Evolutionary conservation across 2,113 vertebrate genomes (phyloP).

Genomic region (Salvelinus namaycush): DNA sequence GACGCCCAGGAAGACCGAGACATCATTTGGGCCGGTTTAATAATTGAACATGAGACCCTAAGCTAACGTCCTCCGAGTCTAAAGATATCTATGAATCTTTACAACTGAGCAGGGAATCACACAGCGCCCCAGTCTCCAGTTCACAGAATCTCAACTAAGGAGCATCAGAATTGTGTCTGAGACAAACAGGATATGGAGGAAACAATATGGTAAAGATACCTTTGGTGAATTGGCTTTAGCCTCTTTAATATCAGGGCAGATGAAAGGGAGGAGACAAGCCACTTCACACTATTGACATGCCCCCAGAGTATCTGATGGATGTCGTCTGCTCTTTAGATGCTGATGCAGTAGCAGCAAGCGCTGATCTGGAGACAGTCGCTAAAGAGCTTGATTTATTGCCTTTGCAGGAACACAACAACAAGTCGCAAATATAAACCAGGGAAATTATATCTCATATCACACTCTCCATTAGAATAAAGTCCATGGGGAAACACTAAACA

Average conservation of each 20-base stretch:
- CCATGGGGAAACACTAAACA: not conserved
- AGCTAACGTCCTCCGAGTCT: slow-evolving; percentile 25
- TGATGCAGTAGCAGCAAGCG: not conserved
- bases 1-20: slow-evolving; percentile 18
- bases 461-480: not conserved
- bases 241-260: not conserved
- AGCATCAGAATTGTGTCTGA: too few species aligned
- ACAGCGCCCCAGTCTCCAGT: not conserved
- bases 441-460: not conserved
- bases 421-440: not conserved
- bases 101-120: slow-evolving; percentile 32
- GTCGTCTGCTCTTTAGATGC: not conserved
- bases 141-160: not conserved
- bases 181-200: too few species aligned
- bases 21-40: slow-evolving; percentile 50
- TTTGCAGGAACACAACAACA: slow-evolving; percentile 2
- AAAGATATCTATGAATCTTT: slow-evolving; percentile 43
- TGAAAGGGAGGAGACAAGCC: too few species aligned
- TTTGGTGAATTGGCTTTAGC: too few species aligned
- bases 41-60: slow-evolving; percentile 59
- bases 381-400: too few species aligned
- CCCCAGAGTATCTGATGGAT: not conserved
- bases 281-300: not conserved
- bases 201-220: too few species aligned
- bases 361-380: not conserved